These are phyloP conservation scores for Micromys minutus DNA, from an alignment of 2,113 vertebrate species.

Conservation along the genomic window DNA sequence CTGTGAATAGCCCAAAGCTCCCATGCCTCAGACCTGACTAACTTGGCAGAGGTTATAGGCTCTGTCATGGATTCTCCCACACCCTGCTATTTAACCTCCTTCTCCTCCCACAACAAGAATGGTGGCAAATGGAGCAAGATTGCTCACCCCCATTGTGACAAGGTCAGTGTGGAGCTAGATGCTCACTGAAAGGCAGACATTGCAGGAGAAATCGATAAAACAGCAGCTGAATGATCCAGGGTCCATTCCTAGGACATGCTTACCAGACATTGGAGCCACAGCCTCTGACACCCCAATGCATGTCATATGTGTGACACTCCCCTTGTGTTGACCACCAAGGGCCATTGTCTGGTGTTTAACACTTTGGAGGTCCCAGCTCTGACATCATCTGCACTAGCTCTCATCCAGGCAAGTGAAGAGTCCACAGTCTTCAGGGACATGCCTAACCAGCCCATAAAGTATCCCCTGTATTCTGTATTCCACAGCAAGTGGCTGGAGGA, in stretches of 20 bases:
- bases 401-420: not conserved
- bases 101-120: not conserved
- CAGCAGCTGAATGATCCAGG: not conserved
- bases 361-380: not conserved
- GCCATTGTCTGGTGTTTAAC: too few species aligned
- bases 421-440: not conserved
- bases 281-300: not conserved
- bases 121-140: not conserved
- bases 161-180: not conserved
- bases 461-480: not conserved
- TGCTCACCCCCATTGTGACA: not conserved
- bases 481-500: not conserved
- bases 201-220: not conserved
- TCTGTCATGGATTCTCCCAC: not conserved
- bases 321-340: too few species aligned
- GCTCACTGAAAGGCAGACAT: not conserved
- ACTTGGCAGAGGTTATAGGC: not conserved
- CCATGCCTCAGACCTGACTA: not conserved
- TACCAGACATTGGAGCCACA: not conserved
- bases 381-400: not conserved
- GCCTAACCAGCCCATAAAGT: too few species aligned
- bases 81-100: not conserved
- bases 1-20: not conserved
- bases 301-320: not conserved
- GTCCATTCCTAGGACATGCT: not conserved